Percentiles rank a stretch among this genome's conserved stretches.
Evolutionary conservation across 2,797 vertebrate genomes (phyloP).

Genomic region (Odontamblyopus rebecca): DNA sequence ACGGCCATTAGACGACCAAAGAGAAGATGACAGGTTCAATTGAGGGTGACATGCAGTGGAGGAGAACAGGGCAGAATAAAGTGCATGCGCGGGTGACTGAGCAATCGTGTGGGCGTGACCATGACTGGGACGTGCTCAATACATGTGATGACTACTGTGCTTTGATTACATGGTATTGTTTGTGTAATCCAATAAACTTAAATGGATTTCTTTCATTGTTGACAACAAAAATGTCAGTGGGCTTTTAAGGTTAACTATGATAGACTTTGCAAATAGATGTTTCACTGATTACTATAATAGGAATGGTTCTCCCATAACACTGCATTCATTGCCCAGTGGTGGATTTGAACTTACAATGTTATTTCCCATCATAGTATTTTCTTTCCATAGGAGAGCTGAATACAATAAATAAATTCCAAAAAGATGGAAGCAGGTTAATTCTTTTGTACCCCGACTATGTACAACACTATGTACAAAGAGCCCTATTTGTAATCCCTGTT

Average conservation of each 20-base stretch:
- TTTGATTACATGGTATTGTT: not conserved
- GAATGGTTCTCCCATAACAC: not conserved
- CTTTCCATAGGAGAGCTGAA: not conserved
- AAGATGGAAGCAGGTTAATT: no score
- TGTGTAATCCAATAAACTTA: not conserved
- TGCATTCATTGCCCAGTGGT: not conserved
- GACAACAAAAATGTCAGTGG: not conserved
- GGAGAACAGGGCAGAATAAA: constrained; percentile 52
- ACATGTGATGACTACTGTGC: not conserved
- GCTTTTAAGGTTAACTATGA: constrained; percentile 1
- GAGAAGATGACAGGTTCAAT: constrained; percentile 73
- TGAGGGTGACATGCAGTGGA: constrained; percentile 63
- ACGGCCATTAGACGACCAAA: constrained; percentile 62
- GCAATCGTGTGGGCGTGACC: constrained; percentile 12
- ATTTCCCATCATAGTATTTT: not conserved
- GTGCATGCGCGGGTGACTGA: constrained; percentile 21
- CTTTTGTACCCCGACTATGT: no score
- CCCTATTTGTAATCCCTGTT: no score
- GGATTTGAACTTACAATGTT: not conserved
- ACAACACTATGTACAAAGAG: no score
- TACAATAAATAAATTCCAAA: not conserved
- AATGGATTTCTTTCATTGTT: not conserved
- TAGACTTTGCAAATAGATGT: not conserved
- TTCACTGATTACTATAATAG: no score
- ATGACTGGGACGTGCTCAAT: not conserved